Evolutionary conservation across 1,140 invertebrate genomes (phyloP).

Genomic region (Asobara japonica): DNA sequence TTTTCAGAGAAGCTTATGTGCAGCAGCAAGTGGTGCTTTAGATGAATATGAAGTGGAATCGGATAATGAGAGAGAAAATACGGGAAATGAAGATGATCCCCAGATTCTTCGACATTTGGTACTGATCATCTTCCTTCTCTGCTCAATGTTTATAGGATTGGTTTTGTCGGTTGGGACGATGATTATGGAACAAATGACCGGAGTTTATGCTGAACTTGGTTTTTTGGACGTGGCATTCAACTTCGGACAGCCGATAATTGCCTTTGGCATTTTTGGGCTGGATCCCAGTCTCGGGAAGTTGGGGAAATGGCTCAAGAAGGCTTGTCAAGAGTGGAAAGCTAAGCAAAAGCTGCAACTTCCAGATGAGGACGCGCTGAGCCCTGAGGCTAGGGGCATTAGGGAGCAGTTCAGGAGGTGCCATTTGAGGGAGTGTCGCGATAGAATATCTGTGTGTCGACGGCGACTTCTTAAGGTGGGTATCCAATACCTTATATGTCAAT

Average conservation of each 20-base stretch:
- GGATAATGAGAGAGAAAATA: slow-evolving; percentile 43
- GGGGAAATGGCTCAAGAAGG: slow-evolving; percentile 53
- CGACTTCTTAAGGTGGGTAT: slow-evolving; percentile 79
- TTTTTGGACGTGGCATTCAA: slow-evolving; percentile 90
- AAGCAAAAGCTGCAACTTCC: slow-evolving; percentile 69
- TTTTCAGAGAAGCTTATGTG: slow-evolving; percentile 41
- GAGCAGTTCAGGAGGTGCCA: slow-evolving; percentile 90
- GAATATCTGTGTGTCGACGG: slow-evolving; percentile 76
- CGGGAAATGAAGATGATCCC: slow-evolving; percentile 67
- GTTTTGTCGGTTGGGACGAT: slow-evolving; percentile 87
- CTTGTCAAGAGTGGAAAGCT: slow-evolving; percentile 47
- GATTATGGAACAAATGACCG: slow-evolving; percentile 84
- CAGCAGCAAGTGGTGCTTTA: slow-evolving; percentile 36
- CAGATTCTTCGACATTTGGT: slow-evolving; percentile 86
- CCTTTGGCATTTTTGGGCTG: slow-evolving; percentile 86
- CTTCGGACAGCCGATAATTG: slow-evolving; percentile 87
- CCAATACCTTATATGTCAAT: too few species aligned
- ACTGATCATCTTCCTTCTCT: slow-evolving; percentile 81
- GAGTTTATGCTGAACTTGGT: slow-evolving; percentile 90
- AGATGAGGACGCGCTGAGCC: slow-evolving; percentile 76
- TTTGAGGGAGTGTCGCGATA: slow-evolving; percentile 80
- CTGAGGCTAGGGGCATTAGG: slow-evolving; percentile 83
- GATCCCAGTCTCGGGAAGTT: slow-evolving; percentile 71
- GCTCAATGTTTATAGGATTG: slow-evolving; percentile 91
- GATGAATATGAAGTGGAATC: slow-evolving; percentile 48